phyloP scores from a whole-genome alignment of 2,888 invertebrate genomes.

The Athrips mouffetella region DNA sequence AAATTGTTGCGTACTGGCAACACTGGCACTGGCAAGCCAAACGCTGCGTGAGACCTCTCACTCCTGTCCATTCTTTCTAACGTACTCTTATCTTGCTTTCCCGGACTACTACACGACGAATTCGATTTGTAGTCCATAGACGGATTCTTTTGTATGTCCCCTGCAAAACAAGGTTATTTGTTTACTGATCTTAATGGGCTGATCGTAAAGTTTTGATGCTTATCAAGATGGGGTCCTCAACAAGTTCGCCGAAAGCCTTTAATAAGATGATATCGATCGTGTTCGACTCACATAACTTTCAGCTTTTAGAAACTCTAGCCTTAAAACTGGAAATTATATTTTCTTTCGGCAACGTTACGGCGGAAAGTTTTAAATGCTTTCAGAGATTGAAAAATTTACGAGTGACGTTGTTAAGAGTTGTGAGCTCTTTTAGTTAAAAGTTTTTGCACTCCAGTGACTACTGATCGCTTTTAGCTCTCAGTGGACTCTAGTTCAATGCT shows the following conservation, averaged over 20 bases:
- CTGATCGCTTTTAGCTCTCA: background rate
- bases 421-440: background rate
- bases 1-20: constrained; percentile 86
- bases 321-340: constrained; percentile 9
- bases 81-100: constrained; percentile 77
- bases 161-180: constrained; percentile 64
- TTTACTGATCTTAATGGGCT: constrained; percentile 8
- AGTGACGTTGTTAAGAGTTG: background rate
- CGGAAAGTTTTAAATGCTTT: constrained; percentile 13
- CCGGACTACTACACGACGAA: constrained; percentile 92
- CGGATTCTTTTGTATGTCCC: constrained; percentile 91
- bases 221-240: constrained; percentile 17
- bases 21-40: constrained; percentile 84
- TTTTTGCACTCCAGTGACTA: background rate
- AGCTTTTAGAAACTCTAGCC: constrained; percentile 10
- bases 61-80: constrained; percentile 74
- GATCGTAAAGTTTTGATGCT: constrained; percentile 3
- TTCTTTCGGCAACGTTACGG: constrained; percentile 3
- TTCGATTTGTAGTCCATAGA: constrained; percentile 93
- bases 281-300: constrained; percentile 3
- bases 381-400: constrained; percentile 11
- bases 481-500: no score
- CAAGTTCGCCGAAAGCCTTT: constrained; percentile 11
- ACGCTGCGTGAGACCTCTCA: constrained; percentile 81
- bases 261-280: constrained; percentile 14